Evolutionary conservation across 2,113 vertebrate species (phyloP), one percentile per base, ranked within the genome.

Genomic region (Brienomyrus brachyistius): DNA sequence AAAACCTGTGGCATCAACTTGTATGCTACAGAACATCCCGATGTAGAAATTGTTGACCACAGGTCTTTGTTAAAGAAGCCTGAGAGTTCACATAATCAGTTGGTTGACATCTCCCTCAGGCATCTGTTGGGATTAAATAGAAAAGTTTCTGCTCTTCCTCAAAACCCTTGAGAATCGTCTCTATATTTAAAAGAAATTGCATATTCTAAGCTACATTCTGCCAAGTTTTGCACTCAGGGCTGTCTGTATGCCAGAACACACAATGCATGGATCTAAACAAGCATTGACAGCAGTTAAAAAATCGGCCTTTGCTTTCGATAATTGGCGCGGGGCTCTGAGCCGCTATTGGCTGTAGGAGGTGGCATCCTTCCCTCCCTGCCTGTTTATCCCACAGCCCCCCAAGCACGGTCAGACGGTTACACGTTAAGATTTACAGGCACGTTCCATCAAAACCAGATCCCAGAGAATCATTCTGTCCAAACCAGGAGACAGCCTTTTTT

Each of bases 21-120:
- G 48, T 88, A 89, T 89, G 52, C 59, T 80, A 47, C 88, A 52
- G 89, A 89, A 90, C 66, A 90, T 88, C 62, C 89, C 87, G 88
- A 90, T 92, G 48, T 54, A 77, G 87, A 56, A 89, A 84, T 54
- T 56, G 35, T 84, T 87, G 56, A 48, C 88, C 23, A 86, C 86
- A 91, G 23, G n/a, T 89, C 88, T 88, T 90, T 88, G 52, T 84
- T 84, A 66, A 89, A 88, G 54, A 86, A 80, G 80, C 27, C 43
- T 51, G 70, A 90, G 62, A 88, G 83, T 86, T 77, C 19, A 19
- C 27, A 27, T 47, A 54, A 62, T 47, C 47, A 15, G n/a, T 62
- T 31, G n/a, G n/a, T 50, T 40, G 85, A 52, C 59, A 90, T 89
- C 62, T 70, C 10, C 62, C 62, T 70, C n/a, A 11, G 62, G 62